Percentiles rank a stretch among this genome's conserved stretches.
phyloP scores from a whole-genome alignment of 2,888 invertebrate genomes.

The Uloborus plumipes region DNA sequence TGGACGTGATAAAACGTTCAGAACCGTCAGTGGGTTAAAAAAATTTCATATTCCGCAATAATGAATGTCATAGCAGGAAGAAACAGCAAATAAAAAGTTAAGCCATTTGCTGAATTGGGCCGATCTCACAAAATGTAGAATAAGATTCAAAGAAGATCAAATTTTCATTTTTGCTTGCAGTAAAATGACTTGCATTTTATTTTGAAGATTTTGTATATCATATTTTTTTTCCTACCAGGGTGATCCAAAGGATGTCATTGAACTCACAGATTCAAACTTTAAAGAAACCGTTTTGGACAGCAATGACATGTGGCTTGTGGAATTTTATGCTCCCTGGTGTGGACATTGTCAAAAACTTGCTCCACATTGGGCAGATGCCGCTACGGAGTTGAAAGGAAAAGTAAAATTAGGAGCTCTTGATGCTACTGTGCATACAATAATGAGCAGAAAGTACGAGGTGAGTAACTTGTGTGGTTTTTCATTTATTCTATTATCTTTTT shows the following conservation, averaged over 20 bases:
- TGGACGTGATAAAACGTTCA: too few relatives aligned
- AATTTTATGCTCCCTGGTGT: slow-evolving; percentile 92
- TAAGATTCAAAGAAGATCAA: too few relatives aligned
- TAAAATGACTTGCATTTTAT: too few relatives aligned
- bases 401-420: slow-evolving; percentile 94
- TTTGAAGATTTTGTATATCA: too few relatives aligned
- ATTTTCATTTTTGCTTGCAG: too few relatives aligned
- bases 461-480: slow-evolving; percentile 34
- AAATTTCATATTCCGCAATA: too few relatives aligned
- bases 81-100: too few relatives aligned
- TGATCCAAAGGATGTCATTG: slow-evolving; percentile 80
- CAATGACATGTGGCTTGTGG: slow-evolving; percentile 96
- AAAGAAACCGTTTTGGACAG: slow-evolving; percentile 90
- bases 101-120: too few relatives aligned
- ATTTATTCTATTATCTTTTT: too few relatives aligned
- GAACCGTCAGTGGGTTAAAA: too few relatives aligned
- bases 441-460: slow-evolving; percentile 84
- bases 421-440: slow-evolving; percentile 89
- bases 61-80: too few relatives aligned
- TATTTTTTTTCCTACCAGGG: slow-evolving; percentile 40
- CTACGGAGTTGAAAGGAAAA: slow-evolving; percentile 94
- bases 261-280: slow-evolving; percentile 96
- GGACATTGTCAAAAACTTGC: slow-evolving; percentile 97
- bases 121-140: too few relatives aligned
- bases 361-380: slow-evolving; percentile 96